These are phyloP conservation scores for Hypselothyrea guttata DNA, from an alignment of 2,888 invertebrate genomes.

Conservation along the genomic window DNA sequence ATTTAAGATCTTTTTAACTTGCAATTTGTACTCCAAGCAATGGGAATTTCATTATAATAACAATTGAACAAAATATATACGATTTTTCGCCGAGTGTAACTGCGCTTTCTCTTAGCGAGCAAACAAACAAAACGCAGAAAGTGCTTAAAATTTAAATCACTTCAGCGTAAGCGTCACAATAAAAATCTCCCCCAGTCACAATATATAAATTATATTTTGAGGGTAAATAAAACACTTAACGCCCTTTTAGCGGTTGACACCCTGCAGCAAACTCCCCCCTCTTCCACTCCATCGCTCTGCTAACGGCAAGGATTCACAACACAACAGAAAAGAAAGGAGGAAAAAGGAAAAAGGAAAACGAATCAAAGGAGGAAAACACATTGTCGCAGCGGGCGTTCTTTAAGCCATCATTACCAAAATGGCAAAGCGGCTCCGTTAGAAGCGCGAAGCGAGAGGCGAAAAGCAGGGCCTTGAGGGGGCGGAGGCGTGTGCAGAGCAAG, in stretches of 20 bases:
- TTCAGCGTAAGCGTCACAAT: conserved; percentile 59
- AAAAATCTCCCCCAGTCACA: conserved; percentile 48
- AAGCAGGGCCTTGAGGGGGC: too few relatives aligned
- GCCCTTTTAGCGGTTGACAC: conserved; percentile 75
- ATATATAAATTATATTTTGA: conserved; percentile 76
- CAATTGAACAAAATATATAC: too few relatives aligned
- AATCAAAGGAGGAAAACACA: conserved; percentile 43
- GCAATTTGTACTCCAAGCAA: too few relatives aligned
- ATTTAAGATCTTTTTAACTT: too few relatives aligned
- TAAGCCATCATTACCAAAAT: conserved; percentile 75
- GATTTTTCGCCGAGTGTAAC: too few relatives aligned
- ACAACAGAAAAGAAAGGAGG: conserved; percentile 8
- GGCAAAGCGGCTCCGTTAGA: conserved; percentile 42
- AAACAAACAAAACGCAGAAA: conserved; percentile 64
- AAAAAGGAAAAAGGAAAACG: neutral
- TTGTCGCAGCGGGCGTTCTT: conserved; percentile 71
- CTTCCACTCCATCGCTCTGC: conserved; percentile 66
- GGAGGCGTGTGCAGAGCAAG: too few relatives aligned
- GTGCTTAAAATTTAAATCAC: conserved; percentile 77
- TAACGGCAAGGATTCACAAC: conserved; percentile 58
- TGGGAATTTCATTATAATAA: too few relatives aligned
- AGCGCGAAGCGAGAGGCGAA: too few relatives aligned
- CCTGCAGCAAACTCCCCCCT: conserved; percentile 16
- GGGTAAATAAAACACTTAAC: conserved; percentile 77
- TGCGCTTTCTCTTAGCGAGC: conserved; percentile 7